A percentile compares a stretch with the other conserved stretches of the same genome.
These are phyloP conservation scores for Listronotus oregonensis DNA, from an alignment of 1,140 invertebrate genomes.

Conservation along the genomic window DNA sequence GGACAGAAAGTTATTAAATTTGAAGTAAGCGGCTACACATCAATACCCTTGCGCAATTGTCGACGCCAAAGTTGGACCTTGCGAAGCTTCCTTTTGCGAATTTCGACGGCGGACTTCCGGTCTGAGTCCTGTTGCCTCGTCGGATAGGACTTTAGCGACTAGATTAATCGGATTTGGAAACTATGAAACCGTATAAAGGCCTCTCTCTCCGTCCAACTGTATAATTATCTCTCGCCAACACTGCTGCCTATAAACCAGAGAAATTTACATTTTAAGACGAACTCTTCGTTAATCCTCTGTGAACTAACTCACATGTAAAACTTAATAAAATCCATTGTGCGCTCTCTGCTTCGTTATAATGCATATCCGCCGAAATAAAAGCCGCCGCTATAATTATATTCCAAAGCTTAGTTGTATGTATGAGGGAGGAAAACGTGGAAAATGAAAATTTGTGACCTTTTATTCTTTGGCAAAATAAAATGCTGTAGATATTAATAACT, in stretches of 20 bases:
- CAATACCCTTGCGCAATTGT: constrained; percentile 23
- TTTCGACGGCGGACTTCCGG: constrained; percentile 29
- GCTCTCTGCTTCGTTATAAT: constrained; percentile 24
- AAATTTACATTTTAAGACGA: constrained; percentile 52
- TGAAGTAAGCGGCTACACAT: constrained; percentile 19
- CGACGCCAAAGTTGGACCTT: constrained; percentile 15
- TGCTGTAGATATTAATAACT: too few relatives aligned
- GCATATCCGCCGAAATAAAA: constrained; percentile 33
- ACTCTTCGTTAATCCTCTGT: constrained; percentile 43
- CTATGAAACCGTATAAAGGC: constrained; percentile 51
- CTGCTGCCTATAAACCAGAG: constrained; percentile 39
- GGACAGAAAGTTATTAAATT: constrained; percentile 20
- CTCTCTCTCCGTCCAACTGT: constrained; percentile 44
- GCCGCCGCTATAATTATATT: constrained; percentile 9
- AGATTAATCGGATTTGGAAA: constrained; percentile 52
- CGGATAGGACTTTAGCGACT: constrained; percentile 26
- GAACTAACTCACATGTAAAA: constrained; percentile 43
- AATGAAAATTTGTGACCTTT: background rate
- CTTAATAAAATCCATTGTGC: constrained; percentile 36
- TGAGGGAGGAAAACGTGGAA: background rate
- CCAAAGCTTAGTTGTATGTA: constrained; percentile 9
- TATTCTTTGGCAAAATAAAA: too few relatives aligned
- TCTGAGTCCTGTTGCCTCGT: constrained; percentile 27
- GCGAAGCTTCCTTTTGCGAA: constrained; percentile 24
- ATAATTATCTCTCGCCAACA: constrained; percentile 48